phyloP scores from a whole-genome alignment of 53 echinoderm and acorn worm species.

The Pentamera pediparva region DNA sequence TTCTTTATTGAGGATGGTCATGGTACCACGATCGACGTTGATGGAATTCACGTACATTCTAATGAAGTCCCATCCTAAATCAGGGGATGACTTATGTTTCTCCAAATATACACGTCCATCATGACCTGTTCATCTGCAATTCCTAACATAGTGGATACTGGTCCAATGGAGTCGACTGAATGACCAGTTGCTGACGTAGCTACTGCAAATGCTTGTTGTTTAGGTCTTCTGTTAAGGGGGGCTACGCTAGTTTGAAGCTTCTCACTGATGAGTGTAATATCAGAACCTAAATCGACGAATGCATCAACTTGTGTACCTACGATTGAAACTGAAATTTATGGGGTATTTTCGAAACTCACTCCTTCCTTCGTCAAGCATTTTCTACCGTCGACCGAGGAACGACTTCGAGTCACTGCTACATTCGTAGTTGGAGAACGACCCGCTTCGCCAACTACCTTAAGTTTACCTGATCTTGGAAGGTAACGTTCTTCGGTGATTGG shows the following conservation, averaged over 20 bases:
- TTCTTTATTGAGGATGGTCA: not conserved
- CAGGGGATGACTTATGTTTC: not conserved
- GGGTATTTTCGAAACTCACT: no score
- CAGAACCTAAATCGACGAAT: not conserved
- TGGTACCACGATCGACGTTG: not conserved
- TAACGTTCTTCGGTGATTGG: no score
- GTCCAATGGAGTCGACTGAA: not conserved
- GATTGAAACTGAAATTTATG: not conserved
- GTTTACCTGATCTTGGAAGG: no score
- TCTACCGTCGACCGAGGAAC: no score
- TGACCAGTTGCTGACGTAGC: not conserved
- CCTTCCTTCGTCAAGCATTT: no score
- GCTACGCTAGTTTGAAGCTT: not conserved
- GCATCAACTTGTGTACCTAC: not conserved
- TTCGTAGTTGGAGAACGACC: no score
- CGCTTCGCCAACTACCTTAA: no score
- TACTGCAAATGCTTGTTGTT: not conserved
- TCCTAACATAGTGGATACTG: not conserved
- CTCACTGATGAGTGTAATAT: not conserved
- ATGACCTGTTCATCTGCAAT: not conserved
- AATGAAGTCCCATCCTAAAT: constrained; percentile 16
- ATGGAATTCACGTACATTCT: not conserved
- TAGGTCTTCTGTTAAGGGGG: not conserved
- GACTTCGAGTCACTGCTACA: not conserved
- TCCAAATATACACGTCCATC: not conserved